Evolutionary conservation across 2,888 invertebrate species (phyloP).

Genomic region (Diadegma fenestrale): DNA sequence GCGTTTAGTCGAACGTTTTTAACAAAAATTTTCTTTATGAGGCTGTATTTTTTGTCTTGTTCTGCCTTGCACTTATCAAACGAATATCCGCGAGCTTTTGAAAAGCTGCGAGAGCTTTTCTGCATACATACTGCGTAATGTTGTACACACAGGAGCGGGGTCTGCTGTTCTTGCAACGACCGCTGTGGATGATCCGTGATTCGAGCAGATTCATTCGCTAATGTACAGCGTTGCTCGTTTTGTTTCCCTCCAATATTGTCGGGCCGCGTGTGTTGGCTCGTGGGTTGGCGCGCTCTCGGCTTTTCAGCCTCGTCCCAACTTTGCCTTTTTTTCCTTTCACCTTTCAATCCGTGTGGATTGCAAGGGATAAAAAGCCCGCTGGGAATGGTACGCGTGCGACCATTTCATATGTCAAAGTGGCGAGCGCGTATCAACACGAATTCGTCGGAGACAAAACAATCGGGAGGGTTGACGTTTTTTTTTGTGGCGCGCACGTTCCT

Average conservation of each 20-base stretch:
- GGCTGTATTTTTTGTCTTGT: too few relatives aligned
- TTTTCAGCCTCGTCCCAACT: neutral
- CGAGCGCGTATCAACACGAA: slow-evolving; percentile 20
- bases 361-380: slow-evolving; percentile 41
- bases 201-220: slow-evolving; percentile 65
- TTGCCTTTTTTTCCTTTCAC: slow-evolving; percentile 27
- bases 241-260: slow-evolving; percentile 5
- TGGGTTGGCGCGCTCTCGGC: neutral
- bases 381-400: slow-evolving; percentile 41
- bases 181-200: slow-evolving; percentile 13
- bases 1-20: too few relatives aligned
- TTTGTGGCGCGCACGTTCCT: neutral
- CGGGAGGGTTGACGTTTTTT: neutral
- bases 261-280: neutral
- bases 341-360: slow-evolving; percentile 39
- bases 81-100: slow-evolving; percentile 58
- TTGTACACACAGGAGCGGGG: neutral
- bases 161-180: slow-evolving; percentile 31
- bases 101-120: slow-evolving; percentile 26
- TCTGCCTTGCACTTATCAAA: slow-evolving; percentile 41
- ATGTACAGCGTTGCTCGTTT: slow-evolving; percentile 53
- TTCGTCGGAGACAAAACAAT: slow-evolving; percentile 19
- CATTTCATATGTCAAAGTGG: slow-evolving; percentile 59
- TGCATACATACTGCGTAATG: slow-evolving; percentile 11
- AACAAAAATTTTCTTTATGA: too few relatives aligned